Conservation (phyloP, 92 coral and sea anemone species). For the Zoanthus sansibaricus region DNA sequence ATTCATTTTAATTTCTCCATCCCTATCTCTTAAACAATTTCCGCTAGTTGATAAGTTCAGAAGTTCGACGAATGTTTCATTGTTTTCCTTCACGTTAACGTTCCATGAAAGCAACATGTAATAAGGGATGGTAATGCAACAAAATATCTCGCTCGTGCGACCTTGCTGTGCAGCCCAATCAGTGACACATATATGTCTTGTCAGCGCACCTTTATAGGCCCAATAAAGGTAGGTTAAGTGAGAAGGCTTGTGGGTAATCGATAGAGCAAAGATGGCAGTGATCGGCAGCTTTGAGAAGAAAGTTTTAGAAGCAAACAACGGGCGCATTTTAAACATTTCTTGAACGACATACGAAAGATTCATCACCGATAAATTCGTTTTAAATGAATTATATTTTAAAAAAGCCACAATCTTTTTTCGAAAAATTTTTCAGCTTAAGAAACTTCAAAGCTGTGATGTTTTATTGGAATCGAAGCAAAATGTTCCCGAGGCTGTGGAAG, state of each 20-base stretch:
- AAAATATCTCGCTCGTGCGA: constrained; percentile 8
- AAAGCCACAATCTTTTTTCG: constrained; percentile 19
- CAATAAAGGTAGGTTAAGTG: neutral
- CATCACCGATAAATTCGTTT: neutral
- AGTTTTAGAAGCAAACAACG: neutral
- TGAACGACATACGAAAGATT: neutral
- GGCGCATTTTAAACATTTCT: neutral
- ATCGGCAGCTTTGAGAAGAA: neutral
- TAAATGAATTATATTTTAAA: neutral
- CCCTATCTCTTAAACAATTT: neutral
- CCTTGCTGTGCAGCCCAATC: constrained; percentile 6
- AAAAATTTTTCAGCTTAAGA: neutral
- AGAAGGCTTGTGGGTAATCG: constrained; percentile 8
- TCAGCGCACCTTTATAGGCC: constrained; percentile 10
- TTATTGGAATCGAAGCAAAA: constrained; percentile 19
- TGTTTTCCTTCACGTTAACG: neutral
- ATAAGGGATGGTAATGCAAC: constrained; percentile 20
- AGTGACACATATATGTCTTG: neutral
- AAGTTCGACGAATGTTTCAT: neutral
- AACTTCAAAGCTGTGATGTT: constrained; percentile 1
- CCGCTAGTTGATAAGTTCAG: neutral
- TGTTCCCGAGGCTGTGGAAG: neutral
- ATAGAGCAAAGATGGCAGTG: neutral
- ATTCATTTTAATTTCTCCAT: neutral
- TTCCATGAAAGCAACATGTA: constrained; percentile 13